phyloP scores from a whole-genome alignment of 2,113 vertebrate species.

The Melospiza melodia region DNA sequence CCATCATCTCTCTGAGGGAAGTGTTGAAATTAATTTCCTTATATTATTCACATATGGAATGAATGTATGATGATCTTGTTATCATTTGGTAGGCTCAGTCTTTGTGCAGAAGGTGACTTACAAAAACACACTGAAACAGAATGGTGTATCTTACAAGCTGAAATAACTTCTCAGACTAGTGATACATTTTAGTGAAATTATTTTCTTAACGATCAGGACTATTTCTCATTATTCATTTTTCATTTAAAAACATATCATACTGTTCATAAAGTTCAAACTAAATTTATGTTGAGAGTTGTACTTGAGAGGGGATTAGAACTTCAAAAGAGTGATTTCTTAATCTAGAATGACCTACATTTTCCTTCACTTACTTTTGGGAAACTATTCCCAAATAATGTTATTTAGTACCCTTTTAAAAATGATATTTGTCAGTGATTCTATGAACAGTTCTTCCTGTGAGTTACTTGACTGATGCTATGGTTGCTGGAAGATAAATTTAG shows the following conservation, averaged over 20 bases:
- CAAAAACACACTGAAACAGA: not conserved
- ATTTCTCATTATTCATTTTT: not conserved
- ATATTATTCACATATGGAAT: not conserved
- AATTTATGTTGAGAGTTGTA: not conserved
- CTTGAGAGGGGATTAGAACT: not conserved
- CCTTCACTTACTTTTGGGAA: not conserved
- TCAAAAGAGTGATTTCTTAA: slow-evolving; percentile 7
- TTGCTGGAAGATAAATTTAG: not conserved
- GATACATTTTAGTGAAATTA: not conserved
- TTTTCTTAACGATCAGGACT: not conserved
- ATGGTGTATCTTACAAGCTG: not conserved
- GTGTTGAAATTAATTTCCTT: not conserved
- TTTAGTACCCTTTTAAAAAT: not conserved
- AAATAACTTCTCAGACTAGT: not conserved
- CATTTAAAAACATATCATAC: not conserved
- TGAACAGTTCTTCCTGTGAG: not conserved
- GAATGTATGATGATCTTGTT: not conserved
- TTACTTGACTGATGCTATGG: not conserved
- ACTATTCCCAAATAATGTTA: not conserved
- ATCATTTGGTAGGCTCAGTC: not conserved
- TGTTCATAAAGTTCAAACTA: not conserved
- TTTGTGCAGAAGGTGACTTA: not conserved
- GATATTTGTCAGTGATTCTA: not conserved
- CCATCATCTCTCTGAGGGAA: not conserved
- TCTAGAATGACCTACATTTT: slow-evolving; percentile 19